These are phyloP conservation scores for Xenopus laevis DNA, from an alignment of 2,113 vertebrate genomes.

Conservation along the genomic window DNA sequence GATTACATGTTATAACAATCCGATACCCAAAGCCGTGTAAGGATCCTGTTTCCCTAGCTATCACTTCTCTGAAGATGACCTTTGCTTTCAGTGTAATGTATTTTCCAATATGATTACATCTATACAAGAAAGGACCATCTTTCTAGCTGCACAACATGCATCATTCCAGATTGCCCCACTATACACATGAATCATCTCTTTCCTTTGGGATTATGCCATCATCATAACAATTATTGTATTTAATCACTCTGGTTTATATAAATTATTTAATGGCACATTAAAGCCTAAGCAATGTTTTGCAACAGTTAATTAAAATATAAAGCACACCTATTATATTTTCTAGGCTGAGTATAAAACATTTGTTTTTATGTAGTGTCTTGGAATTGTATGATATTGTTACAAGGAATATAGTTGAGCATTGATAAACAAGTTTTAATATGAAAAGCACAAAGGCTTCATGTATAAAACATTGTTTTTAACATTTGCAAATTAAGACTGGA, in stretches of 20 bases:
- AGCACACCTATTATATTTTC: not conserved
- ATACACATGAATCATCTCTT: too few species aligned
- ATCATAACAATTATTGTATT: conserved; percentile 1
- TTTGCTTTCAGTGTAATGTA: conserved; percentile 2
- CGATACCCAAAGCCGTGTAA: not conserved
- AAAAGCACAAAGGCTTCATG: too few species aligned
- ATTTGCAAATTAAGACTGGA: too few species aligned
- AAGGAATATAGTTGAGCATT: too few species aligned
- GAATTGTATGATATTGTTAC: too few species aligned
- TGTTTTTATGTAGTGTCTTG: not conserved
- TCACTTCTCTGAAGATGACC: conserved; percentile 11
- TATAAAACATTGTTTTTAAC: too few species aligned
- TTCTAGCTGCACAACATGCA: not conserved
- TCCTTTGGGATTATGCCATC: not conserved
- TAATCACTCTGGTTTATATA: conserved; percentile 1
- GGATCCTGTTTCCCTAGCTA: not conserved
- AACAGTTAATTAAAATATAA: conserved; percentile 11
- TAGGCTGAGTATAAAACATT: not conserved
- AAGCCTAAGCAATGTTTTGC: conserved; percentile 2
- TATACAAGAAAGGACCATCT: not conserved
- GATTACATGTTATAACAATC: too few species aligned
- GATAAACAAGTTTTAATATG: too few species aligned
- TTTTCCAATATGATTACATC: not conserved
- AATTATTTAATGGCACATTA: conserved; percentile 8
- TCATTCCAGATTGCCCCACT: too few species aligned